A percentile compares a stretch with the other conserved stretches of the same genome.
Conservation (phyloP, 1,140 invertebrate species). For the Zaprionus nigranus region DNA sequence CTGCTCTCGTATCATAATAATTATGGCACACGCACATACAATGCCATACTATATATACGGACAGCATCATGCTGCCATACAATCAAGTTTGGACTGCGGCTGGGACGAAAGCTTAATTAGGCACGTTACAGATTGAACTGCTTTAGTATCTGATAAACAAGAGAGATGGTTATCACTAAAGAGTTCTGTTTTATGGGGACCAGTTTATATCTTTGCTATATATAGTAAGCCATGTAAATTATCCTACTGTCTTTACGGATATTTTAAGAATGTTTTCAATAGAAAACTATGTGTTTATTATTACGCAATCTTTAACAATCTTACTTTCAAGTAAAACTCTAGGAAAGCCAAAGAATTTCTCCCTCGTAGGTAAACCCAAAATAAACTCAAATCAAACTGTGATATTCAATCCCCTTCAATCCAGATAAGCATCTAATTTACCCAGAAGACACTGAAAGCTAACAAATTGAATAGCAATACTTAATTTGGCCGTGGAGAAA, state of each 20-base stretch:
- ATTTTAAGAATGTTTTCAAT: no score
- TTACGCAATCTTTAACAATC: neutral
- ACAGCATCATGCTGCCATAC: conserved; percentile 10
- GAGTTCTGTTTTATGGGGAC: neutral
- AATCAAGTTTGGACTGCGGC: conserved; percentile 35
- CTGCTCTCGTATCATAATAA: conserved; percentile 36
- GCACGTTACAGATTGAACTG: conserved; percentile 57
- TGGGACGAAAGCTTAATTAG: conserved; percentile 57
- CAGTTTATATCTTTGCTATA: neutral
- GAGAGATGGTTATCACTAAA: conserved; percentile 8
- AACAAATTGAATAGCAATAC: neutral
- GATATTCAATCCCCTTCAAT: neutral
- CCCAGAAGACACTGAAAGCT: conserved; percentile 1
- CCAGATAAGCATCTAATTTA: conserved; percentile 7
- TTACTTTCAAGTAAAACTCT: no score
- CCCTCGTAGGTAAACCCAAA: neutral
- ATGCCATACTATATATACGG: conserved; percentile 32
- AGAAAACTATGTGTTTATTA: neutral
- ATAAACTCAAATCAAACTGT: neutral
- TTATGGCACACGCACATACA: conserved; percentile 17
- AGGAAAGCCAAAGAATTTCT: neutral
- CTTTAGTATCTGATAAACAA: conserved; percentile 39
- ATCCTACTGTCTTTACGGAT: no score
- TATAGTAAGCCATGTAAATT: neutral
- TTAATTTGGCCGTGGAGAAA: neutral